phyloP scores from a whole-genome alignment of 2,888 invertebrate species.

The Caenorhabditis becei region DNA sequence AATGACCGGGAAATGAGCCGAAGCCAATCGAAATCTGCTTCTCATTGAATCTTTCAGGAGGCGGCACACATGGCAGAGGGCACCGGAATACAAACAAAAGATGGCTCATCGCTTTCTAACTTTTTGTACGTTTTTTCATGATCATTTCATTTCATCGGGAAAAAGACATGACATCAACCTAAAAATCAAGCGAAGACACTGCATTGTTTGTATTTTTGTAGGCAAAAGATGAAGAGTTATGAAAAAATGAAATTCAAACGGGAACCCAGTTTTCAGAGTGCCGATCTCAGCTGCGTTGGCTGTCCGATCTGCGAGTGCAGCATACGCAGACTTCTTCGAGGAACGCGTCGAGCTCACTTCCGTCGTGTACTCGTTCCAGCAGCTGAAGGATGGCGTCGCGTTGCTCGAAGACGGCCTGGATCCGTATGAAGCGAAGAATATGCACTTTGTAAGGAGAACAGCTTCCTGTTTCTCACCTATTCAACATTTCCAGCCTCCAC shows the following conservation, averaged over 20 bases:
- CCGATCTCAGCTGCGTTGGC: conserved; percentile 30
- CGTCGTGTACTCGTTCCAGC: conserved; percentile 40
- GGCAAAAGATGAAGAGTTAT: too few species aligned
- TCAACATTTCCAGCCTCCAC: conserved; percentile 34
- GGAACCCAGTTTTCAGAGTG: conserved; percentile 49
- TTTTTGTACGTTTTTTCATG: conserved; percentile 21
- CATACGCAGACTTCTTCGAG: conserved; percentile 35
- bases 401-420: conserved; percentile 53
- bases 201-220: too few species aligned
- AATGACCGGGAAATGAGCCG: neutral
- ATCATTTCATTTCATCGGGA: neutral
- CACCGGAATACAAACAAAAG: conserved; percentile 35
- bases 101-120: conserved; percentile 1
- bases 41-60: conserved; percentile 39
- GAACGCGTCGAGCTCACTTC: conserved; percentile 58
- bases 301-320: conserved; percentile 20
- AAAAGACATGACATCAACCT: too few species aligned
- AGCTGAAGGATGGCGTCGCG: conserved; percentile 58
- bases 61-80: conserved; percentile 46
- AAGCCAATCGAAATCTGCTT: conserved; percentile 38
- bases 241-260: too few species aligned
- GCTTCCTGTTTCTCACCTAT: neutral
- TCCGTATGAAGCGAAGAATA: conserved; percentile 52
- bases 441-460: conserved; percentile 43
- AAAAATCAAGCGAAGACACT: too few species aligned